Percentiles rank a stretch among this genome's conserved stretches.
These are phyloP conservation scores for Phalacrocorax brasilianus DNA, from an alignment of 2,113 vertebrate species.

Conservation along the genomic window DNA sequence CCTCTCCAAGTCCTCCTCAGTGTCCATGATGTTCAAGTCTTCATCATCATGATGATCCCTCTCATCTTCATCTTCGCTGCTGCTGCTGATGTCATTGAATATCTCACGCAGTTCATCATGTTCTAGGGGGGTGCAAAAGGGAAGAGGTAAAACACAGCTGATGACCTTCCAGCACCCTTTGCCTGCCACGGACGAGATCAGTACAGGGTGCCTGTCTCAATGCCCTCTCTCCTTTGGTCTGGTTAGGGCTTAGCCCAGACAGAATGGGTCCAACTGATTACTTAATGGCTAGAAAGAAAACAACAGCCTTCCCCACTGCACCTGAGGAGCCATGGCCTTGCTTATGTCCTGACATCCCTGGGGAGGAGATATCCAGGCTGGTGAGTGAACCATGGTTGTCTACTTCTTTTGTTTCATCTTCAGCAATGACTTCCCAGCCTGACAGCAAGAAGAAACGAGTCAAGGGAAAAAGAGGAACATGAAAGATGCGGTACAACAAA, in stretches of 20 bases:
- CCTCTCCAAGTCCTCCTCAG: slow-evolving; percentile 86
- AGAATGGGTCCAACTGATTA: background rate
- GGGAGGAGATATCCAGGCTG: slow-evolving; percentile 80
- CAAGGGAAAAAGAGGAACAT: slow-evolving; percentile 70
- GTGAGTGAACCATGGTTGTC: slow-evolving; percentile 84
- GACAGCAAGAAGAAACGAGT: slow-evolving; percentile 29
- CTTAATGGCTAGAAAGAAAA: background rate
- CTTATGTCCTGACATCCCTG: slow-evolving; percentile 81
- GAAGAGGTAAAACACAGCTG: background rate
- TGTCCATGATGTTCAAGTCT: slow-evolving; percentile 91
- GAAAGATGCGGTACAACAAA: background rate
- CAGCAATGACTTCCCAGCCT: slow-evolving; percentile 93
- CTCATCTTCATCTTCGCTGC: slow-evolving; percentile 90
- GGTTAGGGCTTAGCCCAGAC: background rate
- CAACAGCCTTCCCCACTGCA: slow-evolving; percentile 40
- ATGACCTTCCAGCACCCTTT: background rate
- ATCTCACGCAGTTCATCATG: slow-evolving; percentile 83
- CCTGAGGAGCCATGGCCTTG: slow-evolving; percentile 81
- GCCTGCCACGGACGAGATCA: background rate
- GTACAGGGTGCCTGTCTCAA: background rate
- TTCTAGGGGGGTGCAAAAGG: slow-evolving; percentile 38
- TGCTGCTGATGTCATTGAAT: slow-evolving; percentile 89
- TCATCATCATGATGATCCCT: slow-evolving; percentile 87
- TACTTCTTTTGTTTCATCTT: slow-evolving; percentile 88
- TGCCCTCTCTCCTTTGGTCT: background rate